Evolutionary conservation across 2,888 invertebrate species (phyloP).

Genomic region (Morpho helenor): DNA sequence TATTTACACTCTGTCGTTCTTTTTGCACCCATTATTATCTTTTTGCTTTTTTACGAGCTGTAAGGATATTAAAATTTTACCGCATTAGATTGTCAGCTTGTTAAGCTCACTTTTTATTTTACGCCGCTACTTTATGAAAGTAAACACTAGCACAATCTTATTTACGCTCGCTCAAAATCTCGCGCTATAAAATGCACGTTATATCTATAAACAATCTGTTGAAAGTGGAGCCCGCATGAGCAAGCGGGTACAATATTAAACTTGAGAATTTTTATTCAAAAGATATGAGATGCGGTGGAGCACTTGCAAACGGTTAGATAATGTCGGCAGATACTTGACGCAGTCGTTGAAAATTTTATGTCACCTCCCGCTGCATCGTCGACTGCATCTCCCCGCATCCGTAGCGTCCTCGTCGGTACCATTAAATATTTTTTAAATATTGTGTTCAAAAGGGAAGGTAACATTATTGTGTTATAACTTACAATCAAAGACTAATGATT

Average conservation of each 20-base stretch:
- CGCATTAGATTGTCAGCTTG: constrained; percentile 45
- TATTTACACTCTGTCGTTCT: constrained; percentile 56
- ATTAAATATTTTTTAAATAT: constrained; percentile 8
- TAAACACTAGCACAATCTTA: constrained; percentile 2
- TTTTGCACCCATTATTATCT: constrained; percentile 53
- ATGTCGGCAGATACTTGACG: constrained; percentile 68
- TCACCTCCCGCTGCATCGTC: constrained; percentile 66
- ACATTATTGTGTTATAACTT: too few relatives aligned
- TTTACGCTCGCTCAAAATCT: neutral
- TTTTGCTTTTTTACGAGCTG: constrained; percentile 41
- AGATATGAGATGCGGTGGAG: constrained; percentile 62
- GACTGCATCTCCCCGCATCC: constrained; percentile 40
- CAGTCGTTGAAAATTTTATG: constrained; percentile 75
- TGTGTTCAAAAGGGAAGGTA: neutral
- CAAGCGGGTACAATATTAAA: constrained; percentile 44
- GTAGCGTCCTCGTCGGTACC: constrained; percentile 19
- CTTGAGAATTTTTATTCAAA: constrained; percentile 64
- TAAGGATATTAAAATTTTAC: constrained; percentile 42
- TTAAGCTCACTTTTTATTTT: constrained; percentile 14
- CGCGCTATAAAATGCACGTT: constrained; percentile 2
- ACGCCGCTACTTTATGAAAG: constrained; percentile 7
- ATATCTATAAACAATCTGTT: constrained; percentile 20
- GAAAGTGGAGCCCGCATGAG: constrained; percentile 13
- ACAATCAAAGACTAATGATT: too few relatives aligned
- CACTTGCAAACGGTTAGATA: constrained; percentile 72